Evolutionary conservation across 2,113 vertebrate species (phyloP).

Genomic region (Oxyura jamaicensis): DNA sequence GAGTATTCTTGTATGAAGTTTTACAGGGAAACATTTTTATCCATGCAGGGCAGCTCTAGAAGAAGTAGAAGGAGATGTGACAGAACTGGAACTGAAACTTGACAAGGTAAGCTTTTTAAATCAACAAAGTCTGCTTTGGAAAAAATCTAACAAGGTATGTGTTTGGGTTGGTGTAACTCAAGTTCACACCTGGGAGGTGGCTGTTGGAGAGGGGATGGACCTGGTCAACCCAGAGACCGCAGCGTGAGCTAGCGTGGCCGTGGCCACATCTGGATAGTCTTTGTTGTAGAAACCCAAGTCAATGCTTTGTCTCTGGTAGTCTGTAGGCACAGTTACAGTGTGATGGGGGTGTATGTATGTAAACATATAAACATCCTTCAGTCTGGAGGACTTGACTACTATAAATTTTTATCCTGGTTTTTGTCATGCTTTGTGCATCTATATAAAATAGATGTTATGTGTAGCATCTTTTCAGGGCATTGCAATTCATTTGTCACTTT

Average conservation of each 20-base stretch:
- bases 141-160: neutral
- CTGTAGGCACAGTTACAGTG: neutral
- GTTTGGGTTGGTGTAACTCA: neutral
- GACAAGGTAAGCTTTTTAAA: constrained; percentile 89
- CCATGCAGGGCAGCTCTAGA: constrained; percentile 91
- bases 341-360: neutral
- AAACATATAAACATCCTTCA: neutral
- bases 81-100: constrained; percentile 96
- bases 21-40: neutral
- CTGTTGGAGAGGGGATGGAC: neutral
- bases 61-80: constrained; percentile 97
- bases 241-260: fast-evolving
- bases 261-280: neutral
- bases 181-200: neutral
- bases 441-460: fast-evolving
- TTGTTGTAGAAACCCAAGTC: neutral
- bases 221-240: neutral
- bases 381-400: neutral
- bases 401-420: neutral
- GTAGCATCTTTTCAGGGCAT: neutral
- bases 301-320: neutral
- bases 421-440: neutral
- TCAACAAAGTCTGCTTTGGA: neutral
- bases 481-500: neutral
- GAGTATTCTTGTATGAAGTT: neutral